Evolutionary conservation across 2,888 invertebrate species (phyloP), one percentile per base, ranked within the genome.

Genomic region (Trichogramma dendrolimi): DNA sequence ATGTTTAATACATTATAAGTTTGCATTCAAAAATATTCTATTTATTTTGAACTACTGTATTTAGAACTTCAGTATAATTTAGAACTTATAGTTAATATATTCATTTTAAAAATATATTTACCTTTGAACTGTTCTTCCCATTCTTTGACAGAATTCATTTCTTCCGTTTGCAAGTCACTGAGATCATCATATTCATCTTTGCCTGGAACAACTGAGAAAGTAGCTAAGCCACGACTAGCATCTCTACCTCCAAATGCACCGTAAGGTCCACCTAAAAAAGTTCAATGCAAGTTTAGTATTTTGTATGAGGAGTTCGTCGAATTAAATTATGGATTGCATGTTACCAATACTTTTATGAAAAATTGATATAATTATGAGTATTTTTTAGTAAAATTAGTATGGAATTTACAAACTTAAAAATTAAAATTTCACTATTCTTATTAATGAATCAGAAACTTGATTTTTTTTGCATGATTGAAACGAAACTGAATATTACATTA

Each of bases 111-210:
- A 46, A 46, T 46, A 10, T 46, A 10, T 60, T 75, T 82, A 93
- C 95, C 96, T 86, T 90, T 90, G 79, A 98, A 95, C 79, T 97
- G 97, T 80, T 91, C 91, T 80, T 96, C 96, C 98, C 98, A 98
- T 81, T 98, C 97, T 69, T 87, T 86, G 6, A 97, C 90, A 38
- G 94, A 92, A 71, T 95, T 95, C 94, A 97, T 95, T 83, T 98
- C 92, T 83, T 90, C 87, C 10, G 90, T 87, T 75, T 89, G 91
- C 60, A 98, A 86, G 81, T 98, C 97, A 79, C 93, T 93, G 60
- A 98, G 84, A 80, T 98, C 97, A 83, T 98, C 97, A 81, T 95
- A 95, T 71, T 91, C 92, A 66, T 90, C 89, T 70, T 88, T 90
- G 58, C 90, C 86, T 56, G 87, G 84, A 56, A 88, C 86, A 54